These are phyloP conservation scores for Scomber scombrus DNA, from an alignment of 2,113 vertebrate genomes.

Conservation along the genomic window DNA sequence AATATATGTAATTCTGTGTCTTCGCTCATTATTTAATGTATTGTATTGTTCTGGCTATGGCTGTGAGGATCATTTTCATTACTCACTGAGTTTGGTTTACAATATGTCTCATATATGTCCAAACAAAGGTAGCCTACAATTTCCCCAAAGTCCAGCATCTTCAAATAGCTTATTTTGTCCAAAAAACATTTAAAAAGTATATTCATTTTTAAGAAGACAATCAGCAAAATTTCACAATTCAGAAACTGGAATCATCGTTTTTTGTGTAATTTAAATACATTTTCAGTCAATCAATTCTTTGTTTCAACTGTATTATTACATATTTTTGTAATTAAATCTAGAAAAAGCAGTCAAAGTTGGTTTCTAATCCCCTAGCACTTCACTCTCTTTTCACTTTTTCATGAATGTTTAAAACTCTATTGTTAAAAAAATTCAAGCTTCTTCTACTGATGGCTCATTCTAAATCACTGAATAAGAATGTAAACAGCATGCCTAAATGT, in stretches of 20 bases:
- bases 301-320: background rate
- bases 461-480: background rate
- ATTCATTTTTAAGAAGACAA: too few relatives aligned
- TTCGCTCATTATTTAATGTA: background rate
- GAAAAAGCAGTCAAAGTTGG: background rate
- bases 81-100: background rate
- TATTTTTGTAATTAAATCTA: background rate
- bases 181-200: too few relatives aligned
- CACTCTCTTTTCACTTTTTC: too few relatives aligned
- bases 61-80: background rate
- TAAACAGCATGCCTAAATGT: conserved; percentile 27
- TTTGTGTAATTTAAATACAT: too few relatives aligned
- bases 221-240: background rate
- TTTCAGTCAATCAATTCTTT: too few relatives aligned
- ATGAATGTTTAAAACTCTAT: background rate
- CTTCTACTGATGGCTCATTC: background rate
- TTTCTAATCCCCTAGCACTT: background rate
- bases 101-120: too few relatives aligned
- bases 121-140: too few relatives aligned
- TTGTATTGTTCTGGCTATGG: background rate
- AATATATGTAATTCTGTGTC: background rate
- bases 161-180: background rate
- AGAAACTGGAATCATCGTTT: too few relatives aligned
- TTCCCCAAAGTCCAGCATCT: background rate
- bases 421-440: background rate